Evolutionary conservation across 2,113 vertebrate species (phyloP), one percentile per base, ranked within the genome.

Genomic region (Pelecanus crispus): DNA sequence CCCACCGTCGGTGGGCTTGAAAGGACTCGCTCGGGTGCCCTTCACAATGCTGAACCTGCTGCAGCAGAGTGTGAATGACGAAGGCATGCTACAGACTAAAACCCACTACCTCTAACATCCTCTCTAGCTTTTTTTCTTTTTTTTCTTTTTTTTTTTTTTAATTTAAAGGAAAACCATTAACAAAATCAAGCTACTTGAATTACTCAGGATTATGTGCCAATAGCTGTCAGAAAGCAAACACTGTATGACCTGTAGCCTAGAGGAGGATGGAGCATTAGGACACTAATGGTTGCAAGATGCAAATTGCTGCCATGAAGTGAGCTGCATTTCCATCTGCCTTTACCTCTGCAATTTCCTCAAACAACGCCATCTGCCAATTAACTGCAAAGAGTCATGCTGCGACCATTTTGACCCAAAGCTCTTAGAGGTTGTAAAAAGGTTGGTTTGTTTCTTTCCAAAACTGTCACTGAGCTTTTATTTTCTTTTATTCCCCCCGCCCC

Each of bases 281-380:
- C 56, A 36, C 71, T 91, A 90, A 95, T 50, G 66, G 68, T 24
- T 58, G 81, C 65, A 70, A 81, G 28, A 34, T 28, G 75, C 79
- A 96, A 78, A 97, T 68, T 34, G 63, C 49, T 58, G 62, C 82
- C 70, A 42, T 29, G 88, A 73, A 82, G 82, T 40, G 49, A 96
- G 80, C 56, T 61, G 16, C 15, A 4, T 42, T 47, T 90, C 88
- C 94, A 86, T 88, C 94, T 94, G 93, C 94, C 95, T 55, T 47
- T 65, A 87, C 80, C 81, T 55, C 65, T 42, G 80, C 18, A 15
- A 81, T 88, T 91, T 88, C 92, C 86, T 81, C 82, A 94, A 82
- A 68, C 29, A 25, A 74, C 84, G 91, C 92, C 92, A 93, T 62
- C 77, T 91, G 94, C 74, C 95, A 88, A 97, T 95, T 96, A 97